phyloP scores from a whole-genome alignment of 2,797 vertebrate species.

The Lepidocolaptes lacrymiger region DNA sequence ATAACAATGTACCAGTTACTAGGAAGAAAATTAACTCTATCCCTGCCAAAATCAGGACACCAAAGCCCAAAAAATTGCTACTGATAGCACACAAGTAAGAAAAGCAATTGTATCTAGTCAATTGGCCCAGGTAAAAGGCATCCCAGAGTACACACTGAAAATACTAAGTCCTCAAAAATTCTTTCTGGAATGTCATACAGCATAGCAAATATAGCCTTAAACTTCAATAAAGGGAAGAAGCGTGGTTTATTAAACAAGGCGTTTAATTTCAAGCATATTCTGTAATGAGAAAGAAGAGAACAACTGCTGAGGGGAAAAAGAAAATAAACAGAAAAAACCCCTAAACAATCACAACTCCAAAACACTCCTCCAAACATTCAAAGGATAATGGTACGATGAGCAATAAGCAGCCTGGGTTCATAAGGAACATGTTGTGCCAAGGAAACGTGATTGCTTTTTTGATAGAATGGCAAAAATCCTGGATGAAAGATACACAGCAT shows the following conservation, averaged over 20 bases:
- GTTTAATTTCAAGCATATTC: conserved; percentile 12
- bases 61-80: not conserved
- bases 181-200: not conserved
- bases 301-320: not conserved
- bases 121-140: not conserved
- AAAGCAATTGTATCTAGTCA: not conserved
- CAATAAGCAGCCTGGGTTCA: conserved; percentile 31
- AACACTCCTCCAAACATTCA: not conserved
- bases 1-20: not conserved
- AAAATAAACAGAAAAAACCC: not conserved
- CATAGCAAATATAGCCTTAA: not conserved
- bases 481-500: conserved; percentile 46
- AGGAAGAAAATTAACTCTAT: not conserved
- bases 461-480: conserved; percentile 47
- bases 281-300: conserved; percentile 6
- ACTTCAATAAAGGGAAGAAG: conserved; percentile 9
- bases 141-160: not conserved
- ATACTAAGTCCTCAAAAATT: not conserved
- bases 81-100: not conserved
- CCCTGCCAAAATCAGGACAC: not conserved
- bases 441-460: conserved; percentile 58
- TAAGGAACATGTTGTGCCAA: conserved; percentile 6
- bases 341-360: not conserved
- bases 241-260: not conserved
- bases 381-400: conserved; percentile 30